Base-by-base conservation (phyloP, 2,113 vertebrate genomes). In the Daubentonia madagascariensis region DNA sequence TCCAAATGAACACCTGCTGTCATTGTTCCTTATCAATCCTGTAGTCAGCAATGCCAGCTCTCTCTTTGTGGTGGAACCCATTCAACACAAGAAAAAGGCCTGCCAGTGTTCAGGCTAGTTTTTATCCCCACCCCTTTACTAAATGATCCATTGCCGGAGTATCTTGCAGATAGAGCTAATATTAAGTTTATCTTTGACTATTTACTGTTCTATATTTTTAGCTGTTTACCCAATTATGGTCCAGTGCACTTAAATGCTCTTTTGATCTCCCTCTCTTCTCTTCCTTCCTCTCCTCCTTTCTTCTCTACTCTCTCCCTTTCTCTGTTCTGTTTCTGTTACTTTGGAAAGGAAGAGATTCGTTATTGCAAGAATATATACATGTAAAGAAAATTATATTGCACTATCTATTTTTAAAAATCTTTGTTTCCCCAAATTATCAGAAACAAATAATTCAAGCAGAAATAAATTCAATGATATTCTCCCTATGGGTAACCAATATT, bases 1-100 rank as follows among this genome's bases (percentile, higher is more conserved):
- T 97, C 96, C 97, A 97, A 97, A 97, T 97, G 97, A 98, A 88
- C 97, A 98, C 96, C 97, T 98, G 97, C 96, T 84, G 72, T 59
- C 94, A 79, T 96, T 97, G 95, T 97, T 89, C 52, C 73, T 75
- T 48, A 67, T 94, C 93, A 91, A 32, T 79, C 73, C 85, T 79
- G 22, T 65, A 81, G 68, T 95, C 20, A 65, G 63, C 50, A 88
- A 81, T 86, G 89, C 92, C 90, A 92, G 28, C 84, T 78, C 78
- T 68, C 32, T 93, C 57, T 98, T 91, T 92, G 57, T 94, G 28
- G 52, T 95, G 63, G 85, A 95, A 89, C 40, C 35, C 61, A 94
- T 97, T 98, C 90, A 97, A 45, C n/a, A 54, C 80, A 79, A 35
- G 87, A 45, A 86, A 95, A 87, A 98, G 22, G 40, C 73, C 54